A percentile compares a stretch with the other conserved stretches of the same genome.
phyloP scores from a whole-genome alignment of 1,140 invertebrate species.

The Plodia interpunctella region DNA sequence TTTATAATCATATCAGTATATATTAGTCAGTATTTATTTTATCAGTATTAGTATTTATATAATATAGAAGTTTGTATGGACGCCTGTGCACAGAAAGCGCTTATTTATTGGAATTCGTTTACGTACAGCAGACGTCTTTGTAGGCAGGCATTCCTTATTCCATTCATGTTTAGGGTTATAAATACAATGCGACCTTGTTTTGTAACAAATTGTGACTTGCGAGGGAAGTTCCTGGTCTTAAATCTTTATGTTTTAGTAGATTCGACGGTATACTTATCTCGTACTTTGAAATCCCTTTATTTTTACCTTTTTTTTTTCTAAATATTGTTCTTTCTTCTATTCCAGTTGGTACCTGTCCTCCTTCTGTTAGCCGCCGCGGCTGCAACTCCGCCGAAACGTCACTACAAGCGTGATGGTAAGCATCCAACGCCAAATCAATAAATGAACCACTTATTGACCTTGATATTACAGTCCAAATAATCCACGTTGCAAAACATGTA shows the following conservation, averaged over 20 bases:
- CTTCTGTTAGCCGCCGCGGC: constrained; percentile 31
- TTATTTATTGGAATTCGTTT: too few species aligned
- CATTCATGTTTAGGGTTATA: not conserved
- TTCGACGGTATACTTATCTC: too few species aligned
- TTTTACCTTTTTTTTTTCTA: too few species aligned
- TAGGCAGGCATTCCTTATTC: not conserved
- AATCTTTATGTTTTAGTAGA: too few species aligned
- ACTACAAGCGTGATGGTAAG: constrained; percentile 54
- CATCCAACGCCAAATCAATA: too few species aligned
- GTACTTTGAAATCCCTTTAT: too few species aligned
- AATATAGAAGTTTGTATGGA: not conserved
- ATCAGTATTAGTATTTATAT: not conserved
- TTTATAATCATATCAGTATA: too few species aligned
- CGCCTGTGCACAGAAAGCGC: not conserved
- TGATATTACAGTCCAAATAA: too few species aligned
- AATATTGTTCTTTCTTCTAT: constrained; percentile 12
- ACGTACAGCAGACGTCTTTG: too few species aligned
- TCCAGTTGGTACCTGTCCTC: constrained; percentile 29
- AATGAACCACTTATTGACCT: too few species aligned
- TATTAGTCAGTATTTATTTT: too few species aligned
- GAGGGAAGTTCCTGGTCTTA: not conserved
- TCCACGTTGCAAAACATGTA: too few species aligned
- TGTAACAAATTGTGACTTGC: not conserved
- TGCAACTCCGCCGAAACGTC: constrained; percentile 32
- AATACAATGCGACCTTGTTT: not conserved